Evolutionary conservation across 2,888 invertebrate genomes (phyloP).

Genomic region (Cecidostiba fungosa): DNA sequence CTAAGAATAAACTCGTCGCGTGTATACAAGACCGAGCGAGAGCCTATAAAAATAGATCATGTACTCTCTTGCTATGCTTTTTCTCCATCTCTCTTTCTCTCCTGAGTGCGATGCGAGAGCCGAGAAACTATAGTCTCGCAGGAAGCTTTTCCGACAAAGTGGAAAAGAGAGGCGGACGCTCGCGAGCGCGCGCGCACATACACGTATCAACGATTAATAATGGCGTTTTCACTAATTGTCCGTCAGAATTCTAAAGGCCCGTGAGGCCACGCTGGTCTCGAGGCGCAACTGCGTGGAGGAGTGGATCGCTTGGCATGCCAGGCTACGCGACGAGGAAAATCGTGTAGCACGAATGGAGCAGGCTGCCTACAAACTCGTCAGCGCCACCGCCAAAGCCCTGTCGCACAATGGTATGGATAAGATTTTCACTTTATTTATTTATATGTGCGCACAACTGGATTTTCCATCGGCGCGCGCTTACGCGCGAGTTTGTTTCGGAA

Average conservation of each 20-base stretch:
- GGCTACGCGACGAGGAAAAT: slow-evolving; percentile 77
- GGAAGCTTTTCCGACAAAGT: slow-evolving; percentile 42
- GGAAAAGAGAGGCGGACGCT: slow-evolving; percentile 19
- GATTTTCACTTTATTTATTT: background rate
- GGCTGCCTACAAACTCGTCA: slow-evolving; percentile 77
- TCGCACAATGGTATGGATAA: slow-evolving; percentile 74
- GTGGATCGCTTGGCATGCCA: slow-evolving; percentile 79
- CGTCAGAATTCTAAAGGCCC: slow-evolving; percentile 77
- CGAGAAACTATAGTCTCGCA: slow-evolving; percentile 2
- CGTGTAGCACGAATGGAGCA: slow-evolving; percentile 79
- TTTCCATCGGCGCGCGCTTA: background rate
- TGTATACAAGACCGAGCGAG: slow-evolving; percentile 59
- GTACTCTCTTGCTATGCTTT: slow-evolving; percentile 23
- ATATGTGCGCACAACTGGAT: background rate
- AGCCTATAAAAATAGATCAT: slow-evolving; percentile 61
- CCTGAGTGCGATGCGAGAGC: background rate
- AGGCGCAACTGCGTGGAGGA: slow-evolving; percentile 78
- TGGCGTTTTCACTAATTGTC: slow-evolving; percentile 11
- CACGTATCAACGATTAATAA: slow-evolving; percentile 12
- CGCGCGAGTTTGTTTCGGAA: background rate
- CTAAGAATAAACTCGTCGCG: slow-evolving; percentile 64
- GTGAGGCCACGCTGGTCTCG: slow-evolving; percentile 77
- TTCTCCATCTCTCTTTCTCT: slow-evolving; percentile 22
- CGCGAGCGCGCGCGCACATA: background rate
- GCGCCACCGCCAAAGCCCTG: slow-evolving; percentile 76